phyloP scores from a whole-genome alignment of 1,140 invertebrate genomes.

The Leptinotarsa defecta region DNA sequence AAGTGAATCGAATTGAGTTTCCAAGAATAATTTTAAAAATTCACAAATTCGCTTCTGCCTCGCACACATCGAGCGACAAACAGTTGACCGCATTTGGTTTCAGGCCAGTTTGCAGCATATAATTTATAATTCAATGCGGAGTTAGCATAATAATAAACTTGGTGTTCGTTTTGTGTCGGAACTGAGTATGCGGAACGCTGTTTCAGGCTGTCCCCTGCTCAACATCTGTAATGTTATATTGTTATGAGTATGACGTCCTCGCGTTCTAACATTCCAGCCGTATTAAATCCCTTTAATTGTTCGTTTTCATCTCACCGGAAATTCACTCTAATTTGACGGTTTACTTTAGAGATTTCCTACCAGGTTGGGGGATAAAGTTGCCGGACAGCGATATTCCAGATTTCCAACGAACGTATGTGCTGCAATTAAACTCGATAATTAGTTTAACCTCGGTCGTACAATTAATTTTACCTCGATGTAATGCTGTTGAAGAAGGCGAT shows the following conservation, averaged over 20 bases:
- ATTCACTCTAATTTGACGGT: constrained; percentile 23
- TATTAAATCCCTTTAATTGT: constrained; percentile 23
- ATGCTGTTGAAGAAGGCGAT: no score
- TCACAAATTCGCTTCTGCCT: neutral
- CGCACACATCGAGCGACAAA: neutral
- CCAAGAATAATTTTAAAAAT: neutral
- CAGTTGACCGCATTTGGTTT: neutral
- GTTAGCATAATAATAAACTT: constrained; percentile 15
- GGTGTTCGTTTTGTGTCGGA: constrained; percentile 2
- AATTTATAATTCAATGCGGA: constrained; percentile 11
- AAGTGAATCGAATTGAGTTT: neutral
- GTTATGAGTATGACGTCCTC: constrained; percentile 1
- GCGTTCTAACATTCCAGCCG: constrained; percentile 10
- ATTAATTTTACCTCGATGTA: no score
- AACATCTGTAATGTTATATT: constrained; percentile 17
- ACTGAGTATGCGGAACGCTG: constrained; percentile 1
- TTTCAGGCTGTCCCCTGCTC: constrained; percentile 1
- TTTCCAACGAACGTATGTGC: neutral
- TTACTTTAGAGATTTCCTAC: constrained; percentile 16
- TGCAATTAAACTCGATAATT: constrained; percentile 15
- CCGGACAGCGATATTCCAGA: neutral
- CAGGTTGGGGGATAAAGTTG: neutral
- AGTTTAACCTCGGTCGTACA: neutral
- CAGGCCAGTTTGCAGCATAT: neutral
- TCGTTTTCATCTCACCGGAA: constrained; percentile 17